Evolutionary conservation across 2,888 invertebrate species (phyloP), one percentile per base, ranked within the genome.

Genomic region (Adelphocoris suturalis): DNA sequence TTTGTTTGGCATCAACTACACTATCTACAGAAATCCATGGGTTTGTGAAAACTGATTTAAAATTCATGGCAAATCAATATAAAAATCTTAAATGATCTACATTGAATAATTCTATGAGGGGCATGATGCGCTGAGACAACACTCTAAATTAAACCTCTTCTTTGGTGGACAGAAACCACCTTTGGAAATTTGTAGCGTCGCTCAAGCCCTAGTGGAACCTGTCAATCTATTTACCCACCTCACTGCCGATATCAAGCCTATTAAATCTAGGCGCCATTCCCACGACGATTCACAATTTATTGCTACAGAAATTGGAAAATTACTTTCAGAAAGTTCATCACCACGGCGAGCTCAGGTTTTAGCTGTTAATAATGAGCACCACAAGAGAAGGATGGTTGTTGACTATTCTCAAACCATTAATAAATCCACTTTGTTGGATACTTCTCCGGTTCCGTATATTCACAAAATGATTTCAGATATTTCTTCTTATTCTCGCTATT

Each of bases 51-150:
- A 61, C 47, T 13, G 75, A 46, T 27, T 37, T 86, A n/a, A 37
- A 23, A 3, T 46, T 86, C n/a, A 9, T 12, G n/a, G 28, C 13
- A 27, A 37, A 46, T 19, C 12, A 13, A 7, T 86, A 61, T 48
- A 13, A 4, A 46, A 86, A 86, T 16, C 48, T 75, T 5, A 86
- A 86, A n/a, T 19, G 75, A n/a, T 86, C 48, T 12, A 48, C 37
- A 9, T 46, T 75, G 11, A 14, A n/a, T 7, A 86, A 68, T n/a
- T 12, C 47, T 61, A 13, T 68, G 86, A 23, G 46, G 16, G 19
- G 9, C 61, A 19, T 61, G 2, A 61, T 61, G 19, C n/a, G 9
- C 61, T 61, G 19, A 19, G n/a, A n/a, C 61, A 61, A n/a, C 61
- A 61, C 19, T 61, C 61, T 0, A 19, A 61, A n/a, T 61, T 61